These are phyloP conservation scores for Argopecten irradians DNA, from an alignment of 1,140 invertebrate genomes.

Conservation along the genomic window DNA sequence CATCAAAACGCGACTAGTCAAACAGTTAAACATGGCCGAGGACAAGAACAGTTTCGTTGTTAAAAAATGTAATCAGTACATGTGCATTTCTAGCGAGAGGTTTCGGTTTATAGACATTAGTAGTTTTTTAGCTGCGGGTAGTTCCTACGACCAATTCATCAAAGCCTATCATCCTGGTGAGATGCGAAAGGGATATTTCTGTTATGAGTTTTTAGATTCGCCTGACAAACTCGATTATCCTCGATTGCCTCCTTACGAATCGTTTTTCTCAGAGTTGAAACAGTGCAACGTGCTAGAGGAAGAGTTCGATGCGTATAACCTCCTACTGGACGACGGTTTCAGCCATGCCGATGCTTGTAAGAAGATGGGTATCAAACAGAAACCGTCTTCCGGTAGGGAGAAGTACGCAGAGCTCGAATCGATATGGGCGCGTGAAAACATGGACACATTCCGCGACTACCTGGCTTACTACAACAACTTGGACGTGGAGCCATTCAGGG, in stretches of 20 bases:
- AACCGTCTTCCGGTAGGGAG: background rate
- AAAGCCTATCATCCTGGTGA: background rate
- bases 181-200: background rate
- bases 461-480: slow-evolving; percentile 21
- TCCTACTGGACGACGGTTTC: background rate
- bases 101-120: too few relatives aligned
- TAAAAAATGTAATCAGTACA: too few relatives aligned
- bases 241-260: background rate
- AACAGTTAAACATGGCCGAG: too few relatives aligned
- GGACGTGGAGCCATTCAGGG: background rate
- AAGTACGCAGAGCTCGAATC: background rate
- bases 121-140: background rate
- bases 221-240: background rate
- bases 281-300: background rate
- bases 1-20: too few relatives aligned
- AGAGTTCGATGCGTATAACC: background rate
- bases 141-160: slow-evolving; percentile 24
- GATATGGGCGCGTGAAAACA: background rate
- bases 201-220: background rate
- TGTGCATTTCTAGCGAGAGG: too few relatives aligned
- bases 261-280: background rate
- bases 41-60: too few relatives aligned
- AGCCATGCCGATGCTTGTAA: background rate
- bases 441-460: background rate
- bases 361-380: background rate